These are phyloP conservation scores for Melanotaenia maccullochi DNA, from an alignment of 2,797 vertebrate genomes.

Conservation along the genomic window DNA sequence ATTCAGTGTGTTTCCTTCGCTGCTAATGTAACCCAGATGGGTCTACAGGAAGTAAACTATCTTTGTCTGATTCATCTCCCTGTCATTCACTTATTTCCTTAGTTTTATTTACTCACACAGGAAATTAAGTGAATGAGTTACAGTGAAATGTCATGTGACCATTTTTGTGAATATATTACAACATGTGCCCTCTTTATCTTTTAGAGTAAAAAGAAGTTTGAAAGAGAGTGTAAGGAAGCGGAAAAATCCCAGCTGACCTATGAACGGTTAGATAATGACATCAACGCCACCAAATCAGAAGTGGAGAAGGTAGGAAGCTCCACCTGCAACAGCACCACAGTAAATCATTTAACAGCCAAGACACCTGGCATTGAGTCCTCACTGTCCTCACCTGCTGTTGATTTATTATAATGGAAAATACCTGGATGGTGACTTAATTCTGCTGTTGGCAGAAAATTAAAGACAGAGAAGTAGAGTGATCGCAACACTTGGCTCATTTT, in stretches of 20 bases:
- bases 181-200: background rate
- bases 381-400: background rate
- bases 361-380: background rate
- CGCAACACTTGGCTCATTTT: background rate
- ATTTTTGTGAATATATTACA: conserved; percentile 4
- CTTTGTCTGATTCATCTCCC: conserved; percentile 64
- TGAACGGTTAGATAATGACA: conserved; percentile 94
- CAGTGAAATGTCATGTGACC: background rate
- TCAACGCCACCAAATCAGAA: conserved; percentile 97
- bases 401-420: background rate
- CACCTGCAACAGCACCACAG: background rate
- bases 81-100: conserved; percentile 43
- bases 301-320: conserved; percentile 92
- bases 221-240: conserved; percentile 95
- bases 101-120: conserved; percentile 1
- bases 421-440: conserved; percentile 4
- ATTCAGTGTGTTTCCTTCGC: conserved; percentile 71
- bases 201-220: conserved; percentile 99
- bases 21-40: conserved; percentile 82
- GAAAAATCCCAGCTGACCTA: conserved; percentile 95
- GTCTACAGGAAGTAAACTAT: conserved; percentile 69
- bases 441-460: background rate
- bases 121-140: conserved; percentile 3
- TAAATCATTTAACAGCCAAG: background rate
- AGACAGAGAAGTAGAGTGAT: background rate